Evolutionary conservation across 1,140 invertebrate genomes (phyloP), one percentile per base, ranked within the genome.

Genomic region (Drosophila eugracilis): DNA sequence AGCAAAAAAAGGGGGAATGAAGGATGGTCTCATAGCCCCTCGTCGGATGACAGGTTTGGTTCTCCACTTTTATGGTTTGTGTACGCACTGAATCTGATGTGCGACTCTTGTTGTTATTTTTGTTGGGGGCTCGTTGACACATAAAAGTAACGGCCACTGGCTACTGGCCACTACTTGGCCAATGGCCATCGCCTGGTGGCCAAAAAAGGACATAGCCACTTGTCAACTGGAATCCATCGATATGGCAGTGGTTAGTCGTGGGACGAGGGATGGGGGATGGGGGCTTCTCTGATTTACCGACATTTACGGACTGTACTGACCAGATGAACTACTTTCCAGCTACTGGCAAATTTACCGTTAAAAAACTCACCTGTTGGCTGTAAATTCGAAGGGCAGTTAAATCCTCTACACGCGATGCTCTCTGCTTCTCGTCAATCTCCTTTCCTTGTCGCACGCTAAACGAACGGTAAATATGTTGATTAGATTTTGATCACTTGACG

Each of bases 301-400:
- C 72, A 63, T 85, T 86, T 86, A 86, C 85, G 81, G 83, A 57
- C 77, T 70, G 49, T 52, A 66, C 67, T 86, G 81, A 86, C 81
- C 81, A 86, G 77, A 59, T 86, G 81, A 86, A 86, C 81, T 86
- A 86, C 81, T 86, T 86, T 86, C 77, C 36, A 77, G 58, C 28
- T 28, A 55, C 36, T 47, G 47, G 58, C 71, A 55, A 34, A 34
- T 72, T 55, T 86, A 70, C 80, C 76, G 80, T 84, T 84, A 32
- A 28, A 52, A 57, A 24, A 62, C 63, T 79, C 54, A 66, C 55
- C 76, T 78, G 75, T 36, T 55, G 49, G 48, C 47, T 63, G 55
- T n/a, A 24, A 28, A 24, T 36, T 55, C 30, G 17, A 49, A 59
- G 53, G 70, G 34, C 39, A 28, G 24, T 4, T 26, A 28, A 47